Evolutionary conservation across 2,113 vertebrate species (phyloP).

Genomic region (Nestor notabilis): DNA sequence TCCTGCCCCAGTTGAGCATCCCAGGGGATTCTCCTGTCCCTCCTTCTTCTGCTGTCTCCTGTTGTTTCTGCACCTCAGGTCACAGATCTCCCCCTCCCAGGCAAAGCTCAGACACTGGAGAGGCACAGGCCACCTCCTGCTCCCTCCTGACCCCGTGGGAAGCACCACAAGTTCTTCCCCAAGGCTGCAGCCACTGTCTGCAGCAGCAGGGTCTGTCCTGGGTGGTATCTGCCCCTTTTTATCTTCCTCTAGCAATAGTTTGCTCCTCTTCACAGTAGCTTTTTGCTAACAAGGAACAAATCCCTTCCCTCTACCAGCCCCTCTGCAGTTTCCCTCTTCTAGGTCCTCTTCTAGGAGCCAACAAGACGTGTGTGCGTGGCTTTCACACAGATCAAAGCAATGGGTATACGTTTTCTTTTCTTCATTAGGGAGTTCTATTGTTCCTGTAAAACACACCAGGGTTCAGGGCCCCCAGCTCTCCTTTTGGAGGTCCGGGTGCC

Average conservation of each 20-base stretch:
- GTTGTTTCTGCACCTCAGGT: not conserved
- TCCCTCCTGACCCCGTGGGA: not conserved
- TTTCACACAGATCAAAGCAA: not conserved
- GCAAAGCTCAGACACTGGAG: not conserved
- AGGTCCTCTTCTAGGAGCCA: not conserved
- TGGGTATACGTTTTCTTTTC: not conserved
- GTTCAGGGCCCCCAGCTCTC: not conserved
- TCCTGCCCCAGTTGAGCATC: not conserved
- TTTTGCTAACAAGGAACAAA: not conserved
- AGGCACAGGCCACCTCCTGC: not conserved
- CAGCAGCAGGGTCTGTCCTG: not conserved
- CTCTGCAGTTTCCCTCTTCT: not conserved
- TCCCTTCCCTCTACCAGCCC: not conserved
- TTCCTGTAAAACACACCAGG: not conserved
- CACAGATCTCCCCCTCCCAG: not conserved
- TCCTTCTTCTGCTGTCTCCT: not conserved
- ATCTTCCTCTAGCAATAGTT: not conserved
- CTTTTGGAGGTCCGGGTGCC: not conserved
- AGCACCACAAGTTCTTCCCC: not conserved
- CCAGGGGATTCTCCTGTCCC: not conserved
- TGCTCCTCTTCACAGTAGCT: not conserved
- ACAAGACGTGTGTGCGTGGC: not conserved
- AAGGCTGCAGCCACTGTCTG: not conserved
- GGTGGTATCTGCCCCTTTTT: not conserved
- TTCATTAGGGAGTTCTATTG: not conserved